Base-by-base conservation (phyloP, 2,888 invertebrate genomes). In the Hipparchia semele region DNA sequence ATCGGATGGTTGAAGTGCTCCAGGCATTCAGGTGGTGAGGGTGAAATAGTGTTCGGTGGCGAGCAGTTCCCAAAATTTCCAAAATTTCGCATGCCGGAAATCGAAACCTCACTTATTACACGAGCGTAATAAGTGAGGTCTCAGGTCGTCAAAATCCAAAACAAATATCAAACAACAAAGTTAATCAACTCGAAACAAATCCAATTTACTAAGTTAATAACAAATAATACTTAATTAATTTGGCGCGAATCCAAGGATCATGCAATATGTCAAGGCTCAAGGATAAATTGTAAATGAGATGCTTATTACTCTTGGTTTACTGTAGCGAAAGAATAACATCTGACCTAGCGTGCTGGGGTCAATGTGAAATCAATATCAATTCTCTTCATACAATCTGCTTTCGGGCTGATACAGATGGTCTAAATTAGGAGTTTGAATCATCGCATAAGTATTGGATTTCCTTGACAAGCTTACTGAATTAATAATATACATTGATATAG, bases 301-400 rank as follows among this genome's bases (percentile, higher is more conserved):
- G 64, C 64, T 64, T 64, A 64, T 64, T 64, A 64, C 62, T 61
- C 46, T 62, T 64, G 23, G 49, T 64, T 62, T 13, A 23, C 64
- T 23, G 64, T 64, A 51, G 49, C 64, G 9, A 33, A 65, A 53
- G 51, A 65, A 23, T 53, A 51, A 51, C 33, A 77, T 70, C 70
- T 68, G 68, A 72, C 73, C 39, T 54, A 69, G 60, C 68, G 73
- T 80, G 85, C 83, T 82, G 54, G 79, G 81, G 85, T 84, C 84
- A 86, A 85, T 84, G 82, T 73, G 82, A 77, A 80, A 85, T 84
- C 81, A 78, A 81, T 81, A 84, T 82, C 79, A 70, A 54, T 70
- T 46, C 60, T 33, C 60, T 60, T n/a, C 13, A 61, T 70, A 72
- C 71, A 75, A 77, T 77, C 66, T 73, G 74, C 67, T 75, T 68